Evolutionary conservation across 2,113 vertebrate species (phyloP).

Genomic region (Oreocharis arfaki): DNA sequence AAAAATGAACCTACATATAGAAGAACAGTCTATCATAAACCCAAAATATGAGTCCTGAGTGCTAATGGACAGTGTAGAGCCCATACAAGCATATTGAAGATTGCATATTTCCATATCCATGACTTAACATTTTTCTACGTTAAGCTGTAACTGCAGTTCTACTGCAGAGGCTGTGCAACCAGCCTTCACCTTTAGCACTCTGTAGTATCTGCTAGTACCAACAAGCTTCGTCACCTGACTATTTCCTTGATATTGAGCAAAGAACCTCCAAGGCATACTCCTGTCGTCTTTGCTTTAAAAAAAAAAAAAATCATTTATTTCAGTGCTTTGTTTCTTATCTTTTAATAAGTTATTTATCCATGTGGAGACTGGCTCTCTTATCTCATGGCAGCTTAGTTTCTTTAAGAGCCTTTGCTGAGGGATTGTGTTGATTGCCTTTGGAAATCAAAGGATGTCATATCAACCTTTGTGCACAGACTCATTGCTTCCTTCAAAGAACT

Average conservation of each 20-base stretch:
- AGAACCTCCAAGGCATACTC: background rate
- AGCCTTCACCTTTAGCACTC: background rate
- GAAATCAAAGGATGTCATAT: conserved; percentile 17
- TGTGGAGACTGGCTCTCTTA: background rate
- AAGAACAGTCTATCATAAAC: background rate
- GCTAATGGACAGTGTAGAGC: background rate
- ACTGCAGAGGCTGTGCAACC: background rate
- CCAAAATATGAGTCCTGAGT: background rate
- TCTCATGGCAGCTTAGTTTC: background rate
- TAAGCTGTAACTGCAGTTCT: background rate
- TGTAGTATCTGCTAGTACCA: background rate
- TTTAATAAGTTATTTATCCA: conserved; percentile 38
- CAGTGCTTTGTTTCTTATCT: conserved; percentile 10
- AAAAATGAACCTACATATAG: background rate
- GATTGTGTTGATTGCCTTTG: background rate
- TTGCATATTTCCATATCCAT: background rate
- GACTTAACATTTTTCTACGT: background rate
- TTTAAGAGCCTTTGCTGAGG: background rate
- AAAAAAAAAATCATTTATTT: background rate
- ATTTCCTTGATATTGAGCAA: background rate
- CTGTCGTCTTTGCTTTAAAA: background rate
- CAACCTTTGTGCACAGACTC: background rate
- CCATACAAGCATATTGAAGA: background rate
- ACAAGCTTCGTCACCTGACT: background rate
- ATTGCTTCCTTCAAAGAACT: background rate